Evolutionary conservation across 92 coral and sea anemone species (phyloP).

Genomic region (Parazoanthus atlanticus): DNA sequence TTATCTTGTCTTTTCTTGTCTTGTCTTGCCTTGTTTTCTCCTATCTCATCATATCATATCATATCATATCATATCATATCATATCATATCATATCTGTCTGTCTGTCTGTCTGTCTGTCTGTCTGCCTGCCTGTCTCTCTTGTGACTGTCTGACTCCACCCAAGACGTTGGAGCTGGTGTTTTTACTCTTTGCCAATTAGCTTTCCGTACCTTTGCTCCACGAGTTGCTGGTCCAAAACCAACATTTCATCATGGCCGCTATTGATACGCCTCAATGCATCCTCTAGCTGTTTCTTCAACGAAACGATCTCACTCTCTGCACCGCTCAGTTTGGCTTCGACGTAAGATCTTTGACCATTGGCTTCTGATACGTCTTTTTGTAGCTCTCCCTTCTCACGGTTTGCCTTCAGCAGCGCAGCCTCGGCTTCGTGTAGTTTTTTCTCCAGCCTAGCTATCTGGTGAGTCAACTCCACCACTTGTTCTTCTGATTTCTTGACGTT

Average conservation of each 20-base stretch:
- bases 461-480: constrained; percentile 63
- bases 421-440: constrained; percentile 72
- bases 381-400: constrained; percentile 69
- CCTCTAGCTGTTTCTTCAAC: constrained; percentile 67
- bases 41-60: too few relatives aligned
- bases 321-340: constrained; percentile 60
- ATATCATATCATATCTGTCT: neutral
- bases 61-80: too few relatives aligned
- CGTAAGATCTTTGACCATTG: constrained; percentile 53
- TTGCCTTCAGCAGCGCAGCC: constrained; percentile 62
- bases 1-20: too few relatives aligned
- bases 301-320: constrained; percentile 69
- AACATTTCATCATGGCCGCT: constrained; percentile 74
- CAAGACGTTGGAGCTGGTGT: neutral
- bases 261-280: constrained; percentile 60
- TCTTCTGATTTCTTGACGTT: constrained; percentile 66
- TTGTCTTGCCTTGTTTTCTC: too few relatives aligned
- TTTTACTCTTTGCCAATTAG: neutral
- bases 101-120: neutral
- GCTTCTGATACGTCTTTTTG: constrained; percentile 68
- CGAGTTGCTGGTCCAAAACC: constrained; percentile 74
- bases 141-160: neutral
- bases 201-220: constrained; percentile 53
- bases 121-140: constrained; percentile 7
- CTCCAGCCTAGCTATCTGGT: constrained; percentile 62